Percentiles rank a stretch among this genome's conserved stretches.
Evolutionary conservation across 2,113 vertebrate genomes (phyloP).

Genomic region (Elgaria multicarinata): DNA sequence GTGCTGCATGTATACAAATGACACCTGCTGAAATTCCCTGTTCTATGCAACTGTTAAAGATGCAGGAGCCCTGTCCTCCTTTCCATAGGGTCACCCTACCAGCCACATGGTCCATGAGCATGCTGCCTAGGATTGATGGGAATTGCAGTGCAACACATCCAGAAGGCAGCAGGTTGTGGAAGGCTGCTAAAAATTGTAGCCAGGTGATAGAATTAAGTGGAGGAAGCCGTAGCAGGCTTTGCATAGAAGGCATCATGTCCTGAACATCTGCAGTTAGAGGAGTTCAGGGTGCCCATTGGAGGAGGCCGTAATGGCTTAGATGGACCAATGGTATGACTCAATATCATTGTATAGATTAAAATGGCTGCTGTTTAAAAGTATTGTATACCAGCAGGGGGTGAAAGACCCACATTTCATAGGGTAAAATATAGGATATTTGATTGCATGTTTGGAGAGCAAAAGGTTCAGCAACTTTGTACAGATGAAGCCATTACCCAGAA

Average conservation of each 20-base stretch:
- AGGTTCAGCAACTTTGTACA: not conserved
- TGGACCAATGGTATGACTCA: not conserved
- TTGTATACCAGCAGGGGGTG: not conserved
- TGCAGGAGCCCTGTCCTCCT: too few species aligned
- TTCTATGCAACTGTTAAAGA: too few species aligned
- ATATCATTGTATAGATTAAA: not conserved
- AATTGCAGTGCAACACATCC: too few species aligned
- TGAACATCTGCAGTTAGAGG: too few species aligned
- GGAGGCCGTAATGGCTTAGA: not conserved
- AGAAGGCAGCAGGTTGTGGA: too few species aligned
- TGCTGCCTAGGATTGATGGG: too few species aligned
- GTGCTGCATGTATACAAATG: too few species aligned
- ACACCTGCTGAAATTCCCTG: too few species aligned
- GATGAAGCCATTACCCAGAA: not conserved
- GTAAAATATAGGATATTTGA: not conserved
- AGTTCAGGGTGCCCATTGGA: too few species aligned
- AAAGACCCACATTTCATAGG: not conserved
- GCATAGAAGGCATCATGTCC: not conserved
- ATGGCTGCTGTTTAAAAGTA: not conserved
- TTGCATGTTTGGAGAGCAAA: not conserved
- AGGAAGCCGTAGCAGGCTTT: not conserved
- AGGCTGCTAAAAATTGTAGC: too few species aligned
- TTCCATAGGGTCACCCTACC: too few species aligned
- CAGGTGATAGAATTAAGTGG: not conserved
- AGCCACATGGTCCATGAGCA: too few species aligned